These are phyloP conservation scores for Hozukius guyotensis DNA, from an alignment of 2,797 vertebrate genomes.

Conservation along the genomic window DNA sequence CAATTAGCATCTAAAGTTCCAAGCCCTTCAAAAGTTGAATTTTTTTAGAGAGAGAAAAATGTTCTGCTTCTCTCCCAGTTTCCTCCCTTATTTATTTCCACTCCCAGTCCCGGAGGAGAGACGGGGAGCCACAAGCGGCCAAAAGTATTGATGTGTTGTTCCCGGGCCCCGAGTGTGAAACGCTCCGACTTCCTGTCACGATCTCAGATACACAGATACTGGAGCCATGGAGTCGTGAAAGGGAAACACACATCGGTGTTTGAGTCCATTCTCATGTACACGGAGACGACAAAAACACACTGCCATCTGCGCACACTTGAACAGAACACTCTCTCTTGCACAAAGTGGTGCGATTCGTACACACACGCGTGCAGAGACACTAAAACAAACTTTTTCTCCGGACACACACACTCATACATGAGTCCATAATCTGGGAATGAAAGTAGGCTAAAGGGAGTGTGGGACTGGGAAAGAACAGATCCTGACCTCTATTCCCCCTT, in stretches of 20 bases:
- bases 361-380: neutral
- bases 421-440: neutral
- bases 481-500: neutral
- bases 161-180: constrained; percentile 45
- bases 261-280: neutral
- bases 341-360: neutral
- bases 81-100: constrained; percentile 28
- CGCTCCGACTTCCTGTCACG: constrained; percentile 60
- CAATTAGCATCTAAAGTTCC: neutral
- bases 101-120: constrained; percentile 47
- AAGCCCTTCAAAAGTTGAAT: neutral
- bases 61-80: constrained; percentile 18
- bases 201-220: constrained; percentile 40
- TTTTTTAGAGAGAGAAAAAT: neutral
- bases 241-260: constrained; percentile 20
- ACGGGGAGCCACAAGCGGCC: constrained; percentile 37
- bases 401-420: neutral
- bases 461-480: neutral
- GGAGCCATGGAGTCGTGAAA: constrained; percentile 17
- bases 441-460: neutral
- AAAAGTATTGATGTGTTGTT: constrained; percentile 48
- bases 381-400: neutral
- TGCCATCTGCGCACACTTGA: constrained; percentile 3
- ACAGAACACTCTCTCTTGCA: neutral
- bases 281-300: constrained; percentile 9